Conservation (phyloP, 2,797 vertebrate species). For the Hafferia zeledoni region DNA sequence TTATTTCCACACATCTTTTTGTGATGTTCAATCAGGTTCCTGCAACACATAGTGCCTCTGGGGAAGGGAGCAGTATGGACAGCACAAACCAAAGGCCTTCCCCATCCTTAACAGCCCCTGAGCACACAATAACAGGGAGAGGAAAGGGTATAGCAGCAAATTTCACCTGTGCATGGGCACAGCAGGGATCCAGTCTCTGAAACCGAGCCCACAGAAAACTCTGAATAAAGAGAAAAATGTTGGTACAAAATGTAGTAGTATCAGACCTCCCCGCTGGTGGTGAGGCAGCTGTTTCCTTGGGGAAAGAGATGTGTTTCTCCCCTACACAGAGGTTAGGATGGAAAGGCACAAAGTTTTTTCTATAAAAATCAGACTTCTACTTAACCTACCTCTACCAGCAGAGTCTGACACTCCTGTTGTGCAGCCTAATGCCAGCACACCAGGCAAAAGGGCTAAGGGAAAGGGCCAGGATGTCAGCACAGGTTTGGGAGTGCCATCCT, state of each 20-base stretch:
- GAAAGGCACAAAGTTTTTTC: neutral
- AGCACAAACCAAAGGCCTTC: neutral
- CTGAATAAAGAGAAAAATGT: neutral
- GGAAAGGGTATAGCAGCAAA: neutral
- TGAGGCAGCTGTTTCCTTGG: neutral
- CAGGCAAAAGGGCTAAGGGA: neutral
- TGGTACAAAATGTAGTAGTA: neutral
- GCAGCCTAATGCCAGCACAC: neutral
- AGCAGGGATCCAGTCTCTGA: neutral
- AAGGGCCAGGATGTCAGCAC: neutral
- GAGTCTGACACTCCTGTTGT: neutral
- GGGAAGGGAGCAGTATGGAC: neutral
- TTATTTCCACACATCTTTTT: neutral
- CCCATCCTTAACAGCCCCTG: neutral
- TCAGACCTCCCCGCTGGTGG: neutral
- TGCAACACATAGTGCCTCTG: rapidly evolving
- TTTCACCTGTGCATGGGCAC: neutral
- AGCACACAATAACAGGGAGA: neutral
- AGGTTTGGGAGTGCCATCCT: neutral
- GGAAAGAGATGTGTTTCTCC: neutral
- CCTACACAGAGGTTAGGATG: neutral
- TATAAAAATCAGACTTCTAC: neutral
- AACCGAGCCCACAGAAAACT: neutral
- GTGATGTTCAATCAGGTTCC: neutral
- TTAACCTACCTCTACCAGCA: neutral